Base-by-base conservation (phyloP, 2,888 invertebrate genomes). In the Vesta saturnalis region DNA sequence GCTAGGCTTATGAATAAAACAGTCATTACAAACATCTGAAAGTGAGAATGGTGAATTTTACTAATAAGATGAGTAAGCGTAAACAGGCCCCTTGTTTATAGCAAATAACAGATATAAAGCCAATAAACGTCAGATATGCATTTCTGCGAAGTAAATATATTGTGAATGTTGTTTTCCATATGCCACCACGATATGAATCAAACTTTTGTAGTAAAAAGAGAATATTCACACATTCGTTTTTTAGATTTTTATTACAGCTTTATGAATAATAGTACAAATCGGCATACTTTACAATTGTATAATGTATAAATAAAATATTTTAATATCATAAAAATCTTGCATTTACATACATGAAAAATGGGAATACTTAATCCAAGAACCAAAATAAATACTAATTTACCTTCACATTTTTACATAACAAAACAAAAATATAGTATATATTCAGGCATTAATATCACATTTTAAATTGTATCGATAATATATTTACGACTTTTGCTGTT, bases 401-500 rank as follows among this genome's bases (percentile, higher is more conserved):
- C 10, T 43, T n/a, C n/a, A 52, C 52, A 19, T 19, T 15, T 49
- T 19, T 19, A 18, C 18, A 19, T 52, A 52, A 52, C 52, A 52
- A 52, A 19, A 19, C 43, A 14, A 43, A n/a, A 43, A 52, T 30
- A 19, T 22, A 39, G n/a, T 46, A 46, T 6, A 39, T 52, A 52
- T 39, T 59, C 52, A 64, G 64, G 64, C 64, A 64, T 35, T 64
- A 64, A 64, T 64, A 64, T 64, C 64, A 64, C 64, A 64, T 59
- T 64, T 64, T 10, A 19, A 47, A 46, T 47, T 43, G 4, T 16
- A 16, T 21, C 5, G 46, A 19, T 18, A 21, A 39, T 15, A 46
- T 49, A 54, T 49, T 54, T 23, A 52, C 4, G n/a, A 22, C 16
- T 19, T 16, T 61, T 61, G 57, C 21, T 82, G 83, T 21, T 83